Percentiles rank a stretch among this genome's conserved stretches.
Conservation (phyloP, 1,140 invertebrate genomes). For the Teleopsis dalmanni region DNA sequence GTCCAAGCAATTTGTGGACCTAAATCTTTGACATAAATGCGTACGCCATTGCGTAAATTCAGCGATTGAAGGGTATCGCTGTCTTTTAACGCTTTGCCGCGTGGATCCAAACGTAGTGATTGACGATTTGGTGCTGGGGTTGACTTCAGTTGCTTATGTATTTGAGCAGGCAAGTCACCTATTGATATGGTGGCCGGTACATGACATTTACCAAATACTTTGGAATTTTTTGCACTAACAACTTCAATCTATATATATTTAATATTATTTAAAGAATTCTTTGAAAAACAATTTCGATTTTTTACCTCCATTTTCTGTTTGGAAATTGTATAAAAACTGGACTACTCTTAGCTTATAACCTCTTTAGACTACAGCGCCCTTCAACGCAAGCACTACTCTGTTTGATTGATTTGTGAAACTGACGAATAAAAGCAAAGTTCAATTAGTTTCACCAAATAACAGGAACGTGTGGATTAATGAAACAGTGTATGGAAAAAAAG, state of each 20-base stretch:
- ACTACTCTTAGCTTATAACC: no score
- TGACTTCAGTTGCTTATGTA: conserved; percentile 57
- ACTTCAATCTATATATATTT: conserved; percentile 53
- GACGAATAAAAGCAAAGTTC: no score
- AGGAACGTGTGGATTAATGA: no score
- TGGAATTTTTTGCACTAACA: conserved; percentile 48
- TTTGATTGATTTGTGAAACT: no score
- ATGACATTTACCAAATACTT: conserved; percentile 50
- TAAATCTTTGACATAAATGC: conserved; percentile 82
- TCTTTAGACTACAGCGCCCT: no score
- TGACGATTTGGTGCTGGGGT: conserved; percentile 73
- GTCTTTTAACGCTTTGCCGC: conserved; percentile 70
- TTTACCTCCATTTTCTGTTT: no score
- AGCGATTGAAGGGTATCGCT: conserved; percentile 57
- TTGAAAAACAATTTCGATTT: no score
- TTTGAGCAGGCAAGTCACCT: conserved; percentile 65
- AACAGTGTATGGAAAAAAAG: no score
- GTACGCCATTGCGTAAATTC: conserved; percentile 55
- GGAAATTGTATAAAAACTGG: no score
- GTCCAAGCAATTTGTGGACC: conserved; percentile 98
- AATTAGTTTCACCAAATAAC: no score
- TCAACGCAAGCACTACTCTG: no score
- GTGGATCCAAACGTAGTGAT: conserved; percentile 69
- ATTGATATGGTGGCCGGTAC: conserved; percentile 55
- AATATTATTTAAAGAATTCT: no score